Base-by-base conservation (phyloP, 2,113 vertebrate species). In the Eulemur rufifrons region DNA sequence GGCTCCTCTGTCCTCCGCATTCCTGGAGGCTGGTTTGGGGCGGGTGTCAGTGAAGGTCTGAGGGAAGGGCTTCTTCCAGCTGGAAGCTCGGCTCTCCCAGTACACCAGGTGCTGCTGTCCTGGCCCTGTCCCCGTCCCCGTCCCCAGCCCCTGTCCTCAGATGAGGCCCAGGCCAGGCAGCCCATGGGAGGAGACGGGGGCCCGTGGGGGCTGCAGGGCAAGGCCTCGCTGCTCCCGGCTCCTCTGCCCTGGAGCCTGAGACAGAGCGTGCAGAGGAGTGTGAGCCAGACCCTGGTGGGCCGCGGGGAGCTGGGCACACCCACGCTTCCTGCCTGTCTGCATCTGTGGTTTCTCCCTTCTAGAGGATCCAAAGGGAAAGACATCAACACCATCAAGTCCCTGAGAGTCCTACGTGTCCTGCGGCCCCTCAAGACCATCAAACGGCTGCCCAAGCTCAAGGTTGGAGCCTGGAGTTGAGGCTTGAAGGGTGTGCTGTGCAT, bases 341-440 rank as follows among this genome's bases (percentile, higher is more conserved):
- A 98, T 94, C 97, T 97, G 94, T 97, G 97, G 92, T 97, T 97
- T 97, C 85, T 98, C 97, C 97, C 97, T 94, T 98, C 94, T 98
- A 99, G 99, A 98, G 99, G 99, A 93, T 99, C 98, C 98, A 99
- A 99, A 99, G 99, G 99, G 84, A 99, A 99, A 98, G 99, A 99
- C 98, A 99, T 99, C 98, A 99, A 99, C 99, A 99, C 99, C 11
- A 99, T 99, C 98, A 99, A 99, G 98, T 99, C 99, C 0, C 98
- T 99, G 97, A 98, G 99, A 61, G 99, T 99, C 20, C 98, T 99
- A 42, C 98, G 99, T 0, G 99, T 99, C 61, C 98, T 99, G 37
- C 97, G 99, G 64, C 99, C 99, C 0, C 98, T 99, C 96, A 99
- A 99, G 98, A 99, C 99, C 95, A 99, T 99, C 97, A 99, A 99